phyloP scores from a whole-genome alignment of 2,797 vertebrate genomes.

The Rhynchonycteris naso region DNA sequence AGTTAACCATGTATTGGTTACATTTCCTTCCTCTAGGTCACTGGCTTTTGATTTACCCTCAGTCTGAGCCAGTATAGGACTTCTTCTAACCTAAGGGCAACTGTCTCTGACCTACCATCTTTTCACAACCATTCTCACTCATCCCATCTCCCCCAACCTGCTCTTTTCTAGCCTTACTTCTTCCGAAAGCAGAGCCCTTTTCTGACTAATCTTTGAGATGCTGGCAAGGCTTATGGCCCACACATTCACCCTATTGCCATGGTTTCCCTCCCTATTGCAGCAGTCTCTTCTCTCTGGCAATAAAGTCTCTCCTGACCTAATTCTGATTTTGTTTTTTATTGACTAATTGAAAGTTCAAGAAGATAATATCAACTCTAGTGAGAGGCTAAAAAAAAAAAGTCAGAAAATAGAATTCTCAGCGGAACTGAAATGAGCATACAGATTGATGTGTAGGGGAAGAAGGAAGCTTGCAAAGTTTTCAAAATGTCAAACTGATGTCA shows the following conservation, averaged over 20 bases:
- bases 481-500: slow-evolving; percentile 27
- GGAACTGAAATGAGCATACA: not conserved
- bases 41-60: not conserved
- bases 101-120: not conserved
- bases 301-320: slow-evolving; percentile 15
- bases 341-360: not conserved
- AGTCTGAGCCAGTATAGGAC: not conserved
- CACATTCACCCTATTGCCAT: not conserved
- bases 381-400: not conserved
- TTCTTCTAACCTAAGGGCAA: not conserved
- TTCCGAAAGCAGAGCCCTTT: not conserved
- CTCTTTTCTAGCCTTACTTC: not conserved
- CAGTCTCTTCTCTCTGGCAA: not conserved
- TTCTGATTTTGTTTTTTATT: not conserved
- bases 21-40: not conserved
- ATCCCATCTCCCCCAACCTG: not conserved
- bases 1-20: not conserved
- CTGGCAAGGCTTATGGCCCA: not conserved
- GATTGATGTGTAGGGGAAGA: not conserved
- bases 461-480: not conserved
- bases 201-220: not conserved
- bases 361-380: not conserved
- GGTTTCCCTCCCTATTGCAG: not conserved
- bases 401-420: slow-evolving; percentile 2
- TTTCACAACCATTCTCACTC: not conserved